These are phyloP conservation scores for Drosophila tristis DNA, from an alignment of 1,140 invertebrate genomes.

Conservation along the genomic window DNA sequence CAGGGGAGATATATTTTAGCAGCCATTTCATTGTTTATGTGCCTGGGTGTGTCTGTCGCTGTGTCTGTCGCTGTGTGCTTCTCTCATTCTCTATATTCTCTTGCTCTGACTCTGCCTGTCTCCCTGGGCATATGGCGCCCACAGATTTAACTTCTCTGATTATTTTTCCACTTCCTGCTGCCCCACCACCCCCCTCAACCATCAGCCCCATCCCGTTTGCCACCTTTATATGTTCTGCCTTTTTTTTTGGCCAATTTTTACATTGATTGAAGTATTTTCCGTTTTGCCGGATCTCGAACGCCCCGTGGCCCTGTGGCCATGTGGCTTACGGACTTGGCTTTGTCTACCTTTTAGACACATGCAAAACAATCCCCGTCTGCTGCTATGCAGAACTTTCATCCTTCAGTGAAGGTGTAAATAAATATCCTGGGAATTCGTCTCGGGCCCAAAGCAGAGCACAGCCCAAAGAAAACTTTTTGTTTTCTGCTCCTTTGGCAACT, in stretches of 20 bases:
- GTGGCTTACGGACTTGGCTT: slow-evolving; percentile 68
- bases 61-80: slow-evolving; percentile 31
- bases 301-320: slow-evolving; percentile 67
- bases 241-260: slow-evolving; percentile 61
- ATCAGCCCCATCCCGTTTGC: slow-evolving; percentile 2
- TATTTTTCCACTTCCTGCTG: slow-evolving; percentile 69
- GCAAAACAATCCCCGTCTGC: slow-evolving; percentile 63
- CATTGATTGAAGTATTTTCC: slow-evolving; percentile 81
- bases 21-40: slow-evolving; percentile 76
- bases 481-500: slow-evolving; percentile 42
- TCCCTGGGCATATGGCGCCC: slow-evolving; percentile 58
- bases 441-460: neutral
- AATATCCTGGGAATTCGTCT: slow-evolving; percentile 73
- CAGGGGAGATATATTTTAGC: slow-evolving; percentile 66
- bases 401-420: slow-evolving; percentile 72
- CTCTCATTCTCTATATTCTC: slow-evolving; percentile 3
- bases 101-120: slow-evolving; percentile 6
- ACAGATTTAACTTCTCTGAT: slow-evolving; percentile 80
- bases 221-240: slow-evolving; percentile 12
- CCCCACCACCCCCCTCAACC: neutral
- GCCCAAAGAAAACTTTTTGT: slow-evolving; percentile 30
- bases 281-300: slow-evolving; percentile 70
- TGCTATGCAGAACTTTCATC: slow-evolving; percentile 25
- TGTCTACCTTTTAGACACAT: slow-evolving; percentile 72
- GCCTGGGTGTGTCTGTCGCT: slow-evolving; percentile 52